Evolutionary conservation across 2,888 invertebrate genomes (phyloP).

Genomic region (Brachylomia viminalis): DNA sequence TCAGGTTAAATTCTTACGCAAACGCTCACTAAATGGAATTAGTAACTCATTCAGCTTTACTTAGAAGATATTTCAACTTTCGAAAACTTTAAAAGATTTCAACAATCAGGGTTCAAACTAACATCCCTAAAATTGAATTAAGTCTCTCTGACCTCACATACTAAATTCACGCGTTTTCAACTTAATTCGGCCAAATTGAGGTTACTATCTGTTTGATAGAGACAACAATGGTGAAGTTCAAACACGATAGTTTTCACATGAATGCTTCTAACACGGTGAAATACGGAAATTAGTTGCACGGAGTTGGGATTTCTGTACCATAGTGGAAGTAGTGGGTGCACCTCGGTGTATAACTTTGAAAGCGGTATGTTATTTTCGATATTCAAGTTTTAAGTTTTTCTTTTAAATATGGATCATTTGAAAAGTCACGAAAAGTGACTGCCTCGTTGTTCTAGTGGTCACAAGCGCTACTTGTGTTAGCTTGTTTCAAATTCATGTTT

Average conservation of each 20-base stretch:
- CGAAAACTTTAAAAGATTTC: not conserved
- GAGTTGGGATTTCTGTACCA: not conserved
- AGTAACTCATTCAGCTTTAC: too few relatives aligned
- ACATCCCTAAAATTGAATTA: not conserved
- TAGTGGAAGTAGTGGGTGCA: slow-evolving; percentile 1
- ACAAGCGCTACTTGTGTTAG: too few relatives aligned
- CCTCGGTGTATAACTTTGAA: not conserved
- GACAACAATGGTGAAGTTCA: slow-evolving; percentile 29
- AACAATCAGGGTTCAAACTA: not conserved
- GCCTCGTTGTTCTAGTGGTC: too few relatives aligned
- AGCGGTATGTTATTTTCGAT: not conserved
- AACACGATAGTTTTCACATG: slow-evolving; percentile 8
- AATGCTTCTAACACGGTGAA: not conserved
- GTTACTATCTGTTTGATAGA: slow-evolving; percentile 34
- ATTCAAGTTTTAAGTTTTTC: not conserved
- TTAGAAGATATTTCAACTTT: not conserved
- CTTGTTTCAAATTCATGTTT: too few relatives aligned
- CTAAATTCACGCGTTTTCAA: not conserved
- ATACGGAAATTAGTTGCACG: not conserved
- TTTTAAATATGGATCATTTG: not conserved
- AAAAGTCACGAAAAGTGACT: not conserved
- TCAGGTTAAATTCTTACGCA: too few relatives aligned
- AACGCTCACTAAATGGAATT: too few relatives aligned
- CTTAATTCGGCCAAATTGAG: slow-evolving; percentile 7
- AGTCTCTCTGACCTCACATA: slow-evolving; percentile 3